Base-by-base conservation (phyloP, 2,888 invertebrate species). In the Drosophila colorata region DNA sequence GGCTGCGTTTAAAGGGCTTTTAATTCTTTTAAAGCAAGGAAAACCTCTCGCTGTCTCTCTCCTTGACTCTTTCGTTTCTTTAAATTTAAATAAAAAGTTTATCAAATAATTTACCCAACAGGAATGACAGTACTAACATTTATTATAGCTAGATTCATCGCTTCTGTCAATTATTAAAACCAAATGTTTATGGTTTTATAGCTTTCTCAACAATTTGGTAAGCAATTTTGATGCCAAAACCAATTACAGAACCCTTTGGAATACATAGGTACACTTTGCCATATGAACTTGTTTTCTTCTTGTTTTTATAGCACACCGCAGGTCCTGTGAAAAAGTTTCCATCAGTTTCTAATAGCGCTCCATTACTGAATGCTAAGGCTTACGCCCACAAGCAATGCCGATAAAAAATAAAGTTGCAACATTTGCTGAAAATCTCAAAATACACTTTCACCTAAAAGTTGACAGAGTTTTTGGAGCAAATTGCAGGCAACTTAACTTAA, bases 361-460 rank as follows among this genome's bases (percentile, higher is more conserved):
- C 69, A 83, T 83, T 83, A 85, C 86, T 78, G 85, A 85, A 83
- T 82, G 70, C 80, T 78, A 80, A 78, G 73, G 80, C 80, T 64
- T 61, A 20, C 59, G 61, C 78, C 67, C 71, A 49, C 69, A 37
- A 76, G 67, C 67, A 60, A 70, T 63, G 51, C 41, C 67, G 69
- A 72, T 72, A 72, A 63, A 69, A 66, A 44, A 59, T n/a, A 85
- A 82, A 82, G 59, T 81, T 82, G 75, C 71, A 70, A 52, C 74
- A 74, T 70, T 74, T 74, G 74, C 72, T 56, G 60, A 75, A 75
- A 60, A 68, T 60, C 75, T 67, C 38, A 51, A 57, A 64, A 51
- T 55, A 77, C 80, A 80, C 83, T 83, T 86, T 86, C 78, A 75
- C 82, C 82, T 60, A 75, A 82, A 82, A 83, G 82, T 82, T 83